phyloP scores from a whole-genome alignment of 1,140 invertebrate genomes.

The Metaphire vulgaris region DNA sequence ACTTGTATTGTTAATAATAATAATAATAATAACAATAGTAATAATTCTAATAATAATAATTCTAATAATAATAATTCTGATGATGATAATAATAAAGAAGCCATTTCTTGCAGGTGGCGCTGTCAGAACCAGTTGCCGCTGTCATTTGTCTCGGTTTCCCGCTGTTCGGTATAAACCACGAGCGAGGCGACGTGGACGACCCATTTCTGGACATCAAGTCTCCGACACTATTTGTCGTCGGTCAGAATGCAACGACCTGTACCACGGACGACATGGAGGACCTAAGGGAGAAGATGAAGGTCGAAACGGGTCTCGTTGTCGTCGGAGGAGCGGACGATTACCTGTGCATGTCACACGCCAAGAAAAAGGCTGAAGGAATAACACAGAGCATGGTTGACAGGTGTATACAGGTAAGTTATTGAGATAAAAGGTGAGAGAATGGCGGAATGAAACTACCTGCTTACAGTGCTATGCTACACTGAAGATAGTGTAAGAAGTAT shows the following conservation, averaged over 20 bases:
- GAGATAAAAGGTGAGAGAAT: not conserved
- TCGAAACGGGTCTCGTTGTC: constrained; percentile 69
- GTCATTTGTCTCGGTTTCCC: constrained; percentile 76
- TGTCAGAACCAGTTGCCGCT: constrained; percentile 59
- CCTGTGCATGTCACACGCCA: constrained; percentile 64
- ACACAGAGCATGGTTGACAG: constrained; percentile 76
- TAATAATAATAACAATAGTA: no score
- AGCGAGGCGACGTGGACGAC: constrained; percentile 71
- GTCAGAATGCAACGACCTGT: constrained; percentile 62
- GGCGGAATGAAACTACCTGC: no score
- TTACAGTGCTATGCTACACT: no score
- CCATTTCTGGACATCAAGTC: constrained; percentile 65
- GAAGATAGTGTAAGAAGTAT: not conserved
- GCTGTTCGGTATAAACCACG: constrained; percentile 66
- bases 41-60: no score
- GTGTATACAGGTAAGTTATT: constrained; percentile 56
- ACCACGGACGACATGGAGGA: constrained; percentile 71
- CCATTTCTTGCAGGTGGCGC: constrained; percentile 53
- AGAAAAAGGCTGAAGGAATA: constrained; percentile 65
- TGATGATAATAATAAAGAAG: no score
- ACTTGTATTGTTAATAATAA: no score
- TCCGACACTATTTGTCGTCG: constrained; percentile 73
- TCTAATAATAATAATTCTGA: no score
- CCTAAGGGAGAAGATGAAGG: constrained; percentile 65
- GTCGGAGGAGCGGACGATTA: constrained; percentile 76